Base-by-base conservation (phyloP, 2,888 invertebrate genomes). In the Diaperis boleti region DNA sequence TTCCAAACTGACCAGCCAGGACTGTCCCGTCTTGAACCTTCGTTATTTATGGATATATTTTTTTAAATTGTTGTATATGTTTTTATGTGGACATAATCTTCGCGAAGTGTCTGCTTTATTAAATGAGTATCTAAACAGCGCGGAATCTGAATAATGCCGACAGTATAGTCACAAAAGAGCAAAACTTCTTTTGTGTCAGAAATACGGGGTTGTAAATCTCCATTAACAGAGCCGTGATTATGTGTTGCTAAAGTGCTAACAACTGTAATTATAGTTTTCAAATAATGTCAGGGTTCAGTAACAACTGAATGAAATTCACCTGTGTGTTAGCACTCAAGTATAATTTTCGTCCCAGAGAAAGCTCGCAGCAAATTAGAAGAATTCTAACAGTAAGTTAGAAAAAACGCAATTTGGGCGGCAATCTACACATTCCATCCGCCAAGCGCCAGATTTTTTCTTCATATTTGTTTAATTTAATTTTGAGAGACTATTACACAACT, bases 381-480 rank as follows among this genome's bases (percentile, higher is more conserved):
- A n/a, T n/a, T n/a, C n/a, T n/a, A n/a, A n/a, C n/a, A n/a, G n/a
- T n/a, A n/a, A n/a, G n/a, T n/a, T n/a, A n/a, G n/a, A n/a, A n/a
- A n/a, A n/a, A n/a, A n/a, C n/a, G n/a, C n/a, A n/a, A n/a, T n/a
- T n/a, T n/a, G n/a, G n/a, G n/a, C n/a, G n/a, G n/a, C n/a, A n/a
- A n/a, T n/a, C n/a, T n/a, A n/a, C n/a, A n/a, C n/a, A n/a, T n/a
- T 31, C 2, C 14, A 13, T 37, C 14, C 37, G 14, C 3, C 10
- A 6, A 37, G 10, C 37, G 4, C 8, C 2, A 13, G 14, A n/a
- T 37, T n/a, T 5, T 13, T n/a, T 22, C 11, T 14, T 15, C 11
- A 41, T 11, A 14, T 44, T 44, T 44, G 47, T 47, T 47, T 47
- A 29, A 44, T 26, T 44, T 44, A 13, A 44, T 44, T 44, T 44